Base-by-base conservation (phyloP, 2,113 vertebrate species). In the Progne subis region DNA sequence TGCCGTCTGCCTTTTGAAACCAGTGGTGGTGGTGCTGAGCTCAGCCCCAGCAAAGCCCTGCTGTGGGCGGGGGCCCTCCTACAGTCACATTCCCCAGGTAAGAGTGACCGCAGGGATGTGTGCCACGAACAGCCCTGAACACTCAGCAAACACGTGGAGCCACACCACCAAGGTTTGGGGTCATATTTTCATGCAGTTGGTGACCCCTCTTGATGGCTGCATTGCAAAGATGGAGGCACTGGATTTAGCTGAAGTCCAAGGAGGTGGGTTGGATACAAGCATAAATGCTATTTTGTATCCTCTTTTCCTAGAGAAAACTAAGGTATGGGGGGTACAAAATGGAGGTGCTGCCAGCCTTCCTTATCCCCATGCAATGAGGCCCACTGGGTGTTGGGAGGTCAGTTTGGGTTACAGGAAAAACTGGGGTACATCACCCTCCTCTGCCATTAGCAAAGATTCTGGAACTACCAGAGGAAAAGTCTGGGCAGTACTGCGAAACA, bases 231-330 rank as follows among this genome's bases (percentile, higher is more conserved):
- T 23, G 12, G 26, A 82, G 29, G 63, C 8, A 9, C n/a, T 64
- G 57, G 61, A 60, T 53, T 56, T 6, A 24, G 61, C 17, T 56
- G 67, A 59, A 71, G 37, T 18, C 49, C 31, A 7, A 53, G 59
- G 72, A 60, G 12, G 5, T 15, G 14, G 12, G 11, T 10, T 0
- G 0, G 85, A n/a, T 37, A 53, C 50, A 31, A 13, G 25, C 43
- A 47, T 9, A 34, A 53, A 80, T 16, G 18, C 5, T 18, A 52
- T 41, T 68, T 79, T 43, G 17, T 7, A 44, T 20, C 18, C 28
- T 32, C 29, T 74, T 55, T 90, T 82, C 59, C 68, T 44, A 25
- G 17, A 77, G 39, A 72, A 93, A 78, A n/a, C 2, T 9, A 50
- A 32, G n/a, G 47, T 25, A 19, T 69, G 34, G 41, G 31, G 15